Base-by-base conservation (phyloP, 2,888 invertebrate genomes). In the Crocallis elinguaria region DNA sequence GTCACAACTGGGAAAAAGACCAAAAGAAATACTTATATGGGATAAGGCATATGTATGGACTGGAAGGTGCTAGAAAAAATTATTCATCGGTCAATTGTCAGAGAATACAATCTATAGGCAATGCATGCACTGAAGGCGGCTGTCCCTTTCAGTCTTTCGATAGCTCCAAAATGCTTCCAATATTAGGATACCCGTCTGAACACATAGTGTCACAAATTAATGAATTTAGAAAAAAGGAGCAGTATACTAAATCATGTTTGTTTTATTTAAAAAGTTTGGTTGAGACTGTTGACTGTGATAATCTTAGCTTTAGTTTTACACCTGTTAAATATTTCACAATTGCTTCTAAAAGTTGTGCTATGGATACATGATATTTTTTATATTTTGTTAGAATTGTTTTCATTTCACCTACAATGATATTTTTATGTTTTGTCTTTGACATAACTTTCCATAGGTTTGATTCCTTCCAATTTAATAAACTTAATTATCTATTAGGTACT, bases 41-140 rank as follows among this genome's bases (percentile, higher is more conserved):
- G 50, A 94, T 95, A 42, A 86, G 94, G 54, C 95, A 95, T 70
- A 85, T 95, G 80, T 95, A 95, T 85, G 95, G 95, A 0, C 80
- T 95, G 39, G 95, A 95, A 81, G 95, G 95, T 3, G 84, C 92
- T n/a, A 87, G 93, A 61, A 94, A 89, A 66, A 92, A 88, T 66
- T 95, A 95, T 66, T 77, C 82, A 33, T 93, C 93, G 11, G 93
- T 93, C 32, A 92, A 87, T 57, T 95, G 95, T 69, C 67, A 80
- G 12, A 71, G 84, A 45, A 92, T 95, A 37, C 94, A 95, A 79
- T 74, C 74, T 39, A 66, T 71, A 36, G 94, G 94, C 66, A 83
- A 79, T 75, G 77, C 87, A 9, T 86, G 88, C 46, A 78, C 92
- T 3, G 93, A 93, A 79, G 94, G 94, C 41, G 94, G 94, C 9